Base-by-base conservation (phyloP, 2,888 invertebrate species). In the Gonocerus acuteangulatus region DNA sequence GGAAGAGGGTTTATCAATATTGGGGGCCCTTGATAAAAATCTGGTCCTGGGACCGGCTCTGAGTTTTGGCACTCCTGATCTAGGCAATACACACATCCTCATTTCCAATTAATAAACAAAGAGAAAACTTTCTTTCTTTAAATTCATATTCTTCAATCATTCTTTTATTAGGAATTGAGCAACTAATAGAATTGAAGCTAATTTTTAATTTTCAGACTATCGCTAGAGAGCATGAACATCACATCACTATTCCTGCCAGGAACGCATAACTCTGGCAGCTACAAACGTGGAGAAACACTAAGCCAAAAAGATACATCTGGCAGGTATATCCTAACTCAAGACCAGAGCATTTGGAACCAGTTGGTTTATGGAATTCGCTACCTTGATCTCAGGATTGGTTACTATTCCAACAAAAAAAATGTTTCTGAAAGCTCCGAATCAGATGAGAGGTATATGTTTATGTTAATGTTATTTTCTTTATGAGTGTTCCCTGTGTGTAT, bases 281-380 rank as follows among this genome's bases (percentile, higher is more conserved):
- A 68, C 62, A 66, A 73, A 75, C 73, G 77, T 76, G 76, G 79
- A 75, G 68, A 77, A 76, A 71, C 71, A 75, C 72, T 77, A 71
- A 72, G 76, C 67, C 60, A 62, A 23, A 62, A 71, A 70, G 67
- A 72, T 70, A 49, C 74, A 9, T 71, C 72, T 52, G 71, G 72
- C 45, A 67, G 71, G 13, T 80, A 78, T 66, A 71, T 79, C 27
- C 70, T 79, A 56, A 82, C 83, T 44, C 91, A 91, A 73, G 89
- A 90, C 72, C 81, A 87, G 62, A 83, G 84, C 70, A 79, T 91
- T 52, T 90, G 89, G 86, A 82, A 83, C 0, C 91, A 92, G 71
- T 78, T 92, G n/a, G 85, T 88, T 0, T 85, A 87, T 71, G 91
- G 91, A 57, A 84, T 89, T 69, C 79, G 91, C 71, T 90, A 88